Percentiles rank a stretch among this genome's conserved stretches.
These are phyloP conservation scores for Synanceia verrucosa DNA, from an alignment of 2,797 vertebrate genomes.

Conservation along the genomic window DNA sequence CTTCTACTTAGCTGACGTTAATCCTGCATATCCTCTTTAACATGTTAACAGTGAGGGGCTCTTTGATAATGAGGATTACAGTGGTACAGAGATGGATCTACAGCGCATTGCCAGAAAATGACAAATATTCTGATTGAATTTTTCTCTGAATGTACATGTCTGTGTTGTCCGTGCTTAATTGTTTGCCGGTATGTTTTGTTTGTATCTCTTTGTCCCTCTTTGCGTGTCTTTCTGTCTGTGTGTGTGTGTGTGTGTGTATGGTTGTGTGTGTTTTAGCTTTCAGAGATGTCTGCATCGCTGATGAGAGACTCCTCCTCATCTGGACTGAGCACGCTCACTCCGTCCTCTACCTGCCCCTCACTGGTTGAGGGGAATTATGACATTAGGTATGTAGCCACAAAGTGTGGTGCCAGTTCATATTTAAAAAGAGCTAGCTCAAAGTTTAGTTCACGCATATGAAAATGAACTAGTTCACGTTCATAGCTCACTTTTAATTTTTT, in stretches of 20 bases:
- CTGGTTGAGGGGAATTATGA: conserved; percentile 92
- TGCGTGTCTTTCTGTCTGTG: too few species aligned
- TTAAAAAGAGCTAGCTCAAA: too few species aligned
- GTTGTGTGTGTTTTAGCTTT: conserved; percentile 84
- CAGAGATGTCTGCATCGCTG: conserved; percentile 95
- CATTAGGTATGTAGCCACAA: conserved; percentile 70
- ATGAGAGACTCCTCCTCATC: conserved; percentile 89
- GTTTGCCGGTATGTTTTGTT: conserved; percentile 67
- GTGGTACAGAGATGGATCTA: conserved; percentile 32
- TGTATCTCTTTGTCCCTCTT: conserved; percentile 45
- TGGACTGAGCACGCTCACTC: conserved; percentile 90
- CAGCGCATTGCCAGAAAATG: conserved; percentile 24
- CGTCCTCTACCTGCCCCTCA: conserved; percentile 96
- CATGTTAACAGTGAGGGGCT: conserved; percentile 68
- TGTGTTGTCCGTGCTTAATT: conserved; percentile 72
- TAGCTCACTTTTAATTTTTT: too few species aligned
- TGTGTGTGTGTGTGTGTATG: conserved; percentile 20
- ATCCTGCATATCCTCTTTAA: conserved; percentile 64
- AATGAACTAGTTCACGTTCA: too few species aligned
- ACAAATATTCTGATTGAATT: conserved; percentile 55
- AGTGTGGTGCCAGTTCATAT: too few species aligned
- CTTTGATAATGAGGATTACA: conserved; percentile 51
- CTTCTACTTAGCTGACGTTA: conserved; percentile 35
- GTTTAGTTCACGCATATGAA: too few species aligned
- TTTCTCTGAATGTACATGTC: conserved; percentile 72